phyloP scores from a whole-genome alignment of 2,888 invertebrate genomes.

The Minunthozetes semirufus region DNA sequence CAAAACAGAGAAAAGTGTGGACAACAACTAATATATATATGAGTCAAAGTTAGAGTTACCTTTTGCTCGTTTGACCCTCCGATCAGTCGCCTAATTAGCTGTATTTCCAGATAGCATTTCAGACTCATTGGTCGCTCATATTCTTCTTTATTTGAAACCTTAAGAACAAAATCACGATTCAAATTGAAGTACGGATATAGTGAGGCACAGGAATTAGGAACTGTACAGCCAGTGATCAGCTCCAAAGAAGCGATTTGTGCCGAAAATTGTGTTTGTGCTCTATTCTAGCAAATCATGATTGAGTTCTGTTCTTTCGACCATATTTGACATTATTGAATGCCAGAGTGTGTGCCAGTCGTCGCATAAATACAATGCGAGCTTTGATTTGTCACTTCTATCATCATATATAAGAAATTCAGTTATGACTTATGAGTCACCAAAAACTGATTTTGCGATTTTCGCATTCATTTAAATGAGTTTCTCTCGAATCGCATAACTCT shows the following conservation, averaged over 20 bases:
- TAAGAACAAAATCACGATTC: not conserved
- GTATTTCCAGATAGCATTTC: not conserved
- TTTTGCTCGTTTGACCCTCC: conserved; percentile 5
- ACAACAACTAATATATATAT: not conserved
- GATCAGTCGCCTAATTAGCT: conserved; percentile 10
- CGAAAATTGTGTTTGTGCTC: conserved; percentile 9
- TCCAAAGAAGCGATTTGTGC: conserved; percentile 2
- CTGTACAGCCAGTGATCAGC: not conserved
- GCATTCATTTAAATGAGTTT: not conserved
- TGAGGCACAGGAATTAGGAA: not conserved
- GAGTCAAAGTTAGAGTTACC: not conserved
- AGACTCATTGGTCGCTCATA: not conserved
- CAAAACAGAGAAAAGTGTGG: not conserved
- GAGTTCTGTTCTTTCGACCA: conserved; percentile 15
- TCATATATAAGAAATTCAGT: not conserved
- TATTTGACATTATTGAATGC: conserved; percentile 22
- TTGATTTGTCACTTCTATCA: conserved; percentile 19
- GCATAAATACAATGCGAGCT: not conserved
- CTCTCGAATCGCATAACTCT: not conserved
- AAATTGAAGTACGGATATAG: not conserved
- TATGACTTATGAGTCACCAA: not conserved
- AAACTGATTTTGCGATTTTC: not conserved
- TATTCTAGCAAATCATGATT: conserved; percentile 3
- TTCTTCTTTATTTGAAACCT: not conserved
- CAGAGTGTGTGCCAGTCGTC: conserved; percentile 1